Evolutionary conservation across 2,797 vertebrate species (phyloP), one percentile per base, ranked within the genome.

Genomic region (Argya squamiceps): DNA sequence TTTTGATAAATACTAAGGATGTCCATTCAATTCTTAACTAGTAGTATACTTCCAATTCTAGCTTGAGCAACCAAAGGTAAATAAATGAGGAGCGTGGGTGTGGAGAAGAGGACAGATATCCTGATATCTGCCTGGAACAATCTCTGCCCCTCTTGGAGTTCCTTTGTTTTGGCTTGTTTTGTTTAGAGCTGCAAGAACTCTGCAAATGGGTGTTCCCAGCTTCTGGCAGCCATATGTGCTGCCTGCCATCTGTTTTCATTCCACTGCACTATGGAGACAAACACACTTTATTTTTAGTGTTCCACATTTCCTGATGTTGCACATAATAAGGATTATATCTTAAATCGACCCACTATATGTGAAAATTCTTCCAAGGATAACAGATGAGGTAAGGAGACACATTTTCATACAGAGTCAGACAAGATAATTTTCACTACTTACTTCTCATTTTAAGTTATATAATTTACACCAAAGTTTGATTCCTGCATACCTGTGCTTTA

Each of bases 231-330:
- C 85, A 69, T 67, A 90, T 73, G 93, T 73, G 86, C 77, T 92
- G 80, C 86, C 84, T 88, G 63, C 76, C 90, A 93, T 95, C 92
- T 95, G 94, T 90, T 96, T 96, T 93, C 93, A 92, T 95, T 94
- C 90, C 90, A 73, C 52, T 4, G 36, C 50, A 60, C 80, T 93
- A 78, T 69, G 88, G 95, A 93, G 77, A 93, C 83, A 90, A 94
- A 84, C 43, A 65, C 16, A n/a, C 26, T 96, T 92, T 86, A 84
- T 93, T 93, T 96, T 97, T 75, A 93, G 94, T 49, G 65, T 73
- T 95, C 69, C 81, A 8, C 77, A 81, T 88, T 90, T 93, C 88
- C 90, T 84, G 44, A 84, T 46, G 55, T 49, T 73, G 56, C 81
- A 80, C 53, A 62, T 58, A 76, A 62, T 10, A 60, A 34, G 73